These are phyloP conservation scores for Hydrolagus affinis DNA, from an alignment of 2,113 vertebrate species.

Conservation along the genomic window DNA sequence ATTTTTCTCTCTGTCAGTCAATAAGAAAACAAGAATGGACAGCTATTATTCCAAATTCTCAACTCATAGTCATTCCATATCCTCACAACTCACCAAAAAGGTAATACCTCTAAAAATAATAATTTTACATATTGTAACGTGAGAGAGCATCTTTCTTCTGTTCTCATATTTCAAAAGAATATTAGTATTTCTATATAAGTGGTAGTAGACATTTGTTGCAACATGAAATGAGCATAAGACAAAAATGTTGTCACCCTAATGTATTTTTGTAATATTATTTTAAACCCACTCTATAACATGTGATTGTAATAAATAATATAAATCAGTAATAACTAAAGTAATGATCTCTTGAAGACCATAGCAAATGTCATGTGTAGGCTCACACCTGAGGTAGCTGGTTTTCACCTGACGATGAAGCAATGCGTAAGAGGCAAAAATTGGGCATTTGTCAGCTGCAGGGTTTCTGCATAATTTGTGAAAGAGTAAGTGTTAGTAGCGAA, in stretches of 20 bases:
- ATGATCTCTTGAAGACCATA: background rate
- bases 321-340: background rate
- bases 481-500: background rate
- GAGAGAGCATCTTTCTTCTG: background rate
- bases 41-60: constrained; percentile 95
- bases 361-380: background rate
- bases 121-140: background rate
- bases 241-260: background rate
- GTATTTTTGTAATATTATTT: background rate
- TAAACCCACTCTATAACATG: background rate
- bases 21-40: constrained; percentile 86
- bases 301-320: background rate
- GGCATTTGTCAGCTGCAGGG: background rate
- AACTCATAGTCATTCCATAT: constrained; percentile 93
- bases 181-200: background rate
- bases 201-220: background rate
- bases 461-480: background rate
- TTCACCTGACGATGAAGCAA: too few species aligned
- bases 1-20: constrained; percentile 54
- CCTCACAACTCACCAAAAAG: constrained; percentile 78
- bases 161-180: background rate
- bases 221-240: background rate
- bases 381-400: background rate
- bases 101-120: constrained; percentile 49
- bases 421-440: background rate